Evolutionary conservation across 2,888 invertebrate species (phyloP).

Genomic region (Psococerastis gibbosa): DNA sequence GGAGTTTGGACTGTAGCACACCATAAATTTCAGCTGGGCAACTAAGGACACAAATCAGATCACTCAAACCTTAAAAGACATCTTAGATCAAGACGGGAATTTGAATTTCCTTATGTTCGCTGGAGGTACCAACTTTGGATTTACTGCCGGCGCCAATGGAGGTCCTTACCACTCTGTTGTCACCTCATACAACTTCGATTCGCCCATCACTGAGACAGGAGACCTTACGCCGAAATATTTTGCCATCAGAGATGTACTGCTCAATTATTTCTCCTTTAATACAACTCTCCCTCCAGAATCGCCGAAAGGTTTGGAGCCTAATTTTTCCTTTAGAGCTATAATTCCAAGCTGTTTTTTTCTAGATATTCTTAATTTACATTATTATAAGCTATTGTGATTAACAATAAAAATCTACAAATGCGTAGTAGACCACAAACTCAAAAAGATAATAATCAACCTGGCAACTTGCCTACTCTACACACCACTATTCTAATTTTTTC

Average conservation of each 20-base stretch:
- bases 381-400: too few relatives aligned
- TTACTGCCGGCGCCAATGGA: constrained; percentile 26
- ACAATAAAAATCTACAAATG: too few relatives aligned
- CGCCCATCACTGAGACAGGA: constrained; percentile 74
- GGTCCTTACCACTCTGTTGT: constrained; percentile 41
- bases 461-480: too few relatives aligned
- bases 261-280: constrained; percentile 8
- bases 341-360: constrained; percentile 25
- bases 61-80: constrained; percentile 31
- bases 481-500: too few relatives aligned
- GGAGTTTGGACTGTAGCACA: too few relatives aligned
- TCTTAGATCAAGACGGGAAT: constrained; percentile 36
- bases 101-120: constrained; percentile 85
- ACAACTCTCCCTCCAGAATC: neutral
- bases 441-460: too few relatives aligned
- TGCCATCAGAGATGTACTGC: constrained; percentile 41
- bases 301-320: constrained; percentile 3
- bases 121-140: constrained; percentile 76
- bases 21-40: neutral
- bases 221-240: constrained; percentile 73
- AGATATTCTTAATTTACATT: too few relatives aligned
- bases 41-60: constrained; percentile 26
- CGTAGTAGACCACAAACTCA: too few relatives aligned
- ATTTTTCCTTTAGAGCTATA: constrained; percentile 13
- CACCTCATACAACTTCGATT: constrained; percentile 84